Evolutionary conservation across 2,797 vertebrate species (phyloP).

Genomic region (Heliangelus exortis): DNA sequence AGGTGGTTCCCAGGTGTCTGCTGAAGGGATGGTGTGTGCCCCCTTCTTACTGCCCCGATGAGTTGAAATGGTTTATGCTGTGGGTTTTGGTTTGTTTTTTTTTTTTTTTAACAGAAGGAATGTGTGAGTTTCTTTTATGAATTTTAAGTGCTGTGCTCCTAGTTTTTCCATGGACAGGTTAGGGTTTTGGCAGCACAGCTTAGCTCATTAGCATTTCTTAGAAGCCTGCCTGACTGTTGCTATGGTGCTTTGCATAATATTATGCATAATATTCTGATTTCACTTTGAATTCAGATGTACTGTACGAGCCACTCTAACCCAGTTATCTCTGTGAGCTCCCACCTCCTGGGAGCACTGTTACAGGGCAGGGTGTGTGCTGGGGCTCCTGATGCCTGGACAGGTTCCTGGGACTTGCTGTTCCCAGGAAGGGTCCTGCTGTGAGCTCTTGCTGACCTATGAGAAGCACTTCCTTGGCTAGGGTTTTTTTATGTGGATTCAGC

Average conservation of each 20-base stretch:
- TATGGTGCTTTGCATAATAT: slow-evolving; percentile 60
- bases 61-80: background rate
- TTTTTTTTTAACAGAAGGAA: background rate
- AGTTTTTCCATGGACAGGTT: slow-evolving; percentile 27
- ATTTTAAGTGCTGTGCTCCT: background rate
- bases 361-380: background rate
- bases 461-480: background rate
- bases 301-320: slow-evolving; percentile 39
- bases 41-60: background rate
- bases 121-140: background rate
- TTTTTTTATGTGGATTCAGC: background rate
- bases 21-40: background rate
- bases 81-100: too few relatives aligned
- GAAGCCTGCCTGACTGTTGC: slow-evolving; percentile 59
- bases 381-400: background rate
- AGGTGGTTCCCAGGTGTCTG: rapidly evolving
- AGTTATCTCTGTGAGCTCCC: slow-evolving; percentile 51
- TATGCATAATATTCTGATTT: slow-evolving; percentile 58
- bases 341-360: background rate
- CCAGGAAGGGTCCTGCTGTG: background rate
- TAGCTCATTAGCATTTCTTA: slow-evolving; percentile 66
- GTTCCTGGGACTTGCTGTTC: background rate
- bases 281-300: slow-evolving; percentile 67
- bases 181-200: slow-evolving; percentile 43
- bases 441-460: rapidly evolving